phyloP scores from a whole-genome alignment of 2,888 invertebrate genomes.

The Cheilosia impressa region DNA sequence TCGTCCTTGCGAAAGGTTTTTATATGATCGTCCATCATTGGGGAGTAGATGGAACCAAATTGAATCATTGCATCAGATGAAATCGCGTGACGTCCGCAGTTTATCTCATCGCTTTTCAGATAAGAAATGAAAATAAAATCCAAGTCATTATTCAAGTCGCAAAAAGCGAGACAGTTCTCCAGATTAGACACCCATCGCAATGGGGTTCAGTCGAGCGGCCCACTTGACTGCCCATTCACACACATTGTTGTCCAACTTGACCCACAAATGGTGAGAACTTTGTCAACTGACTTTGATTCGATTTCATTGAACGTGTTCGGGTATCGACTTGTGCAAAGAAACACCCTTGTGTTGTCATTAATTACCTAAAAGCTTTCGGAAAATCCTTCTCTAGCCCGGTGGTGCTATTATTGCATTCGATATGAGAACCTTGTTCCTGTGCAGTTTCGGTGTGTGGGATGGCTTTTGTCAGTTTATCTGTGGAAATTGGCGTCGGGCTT shows the following conservation, averaged over 20 bases:
- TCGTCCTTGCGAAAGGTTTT: slow-evolving; percentile 63
- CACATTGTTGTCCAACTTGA: slow-evolving; percentile 41
- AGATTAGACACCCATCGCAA: neutral
- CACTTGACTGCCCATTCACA: neutral
- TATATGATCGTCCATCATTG: slow-evolving; percentile 67
- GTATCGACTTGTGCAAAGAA: slow-evolving; percentile 1
- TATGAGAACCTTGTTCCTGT: slow-evolving; percentile 13
- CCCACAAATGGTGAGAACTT: slow-evolving; percentile 29
- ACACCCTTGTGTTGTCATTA: slow-evolving; percentile 57
- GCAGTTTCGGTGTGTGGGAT: slow-evolving; percentile 19
- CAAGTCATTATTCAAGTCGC: slow-evolving; percentile 20
- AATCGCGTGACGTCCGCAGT: slow-evolving; percentile 31
- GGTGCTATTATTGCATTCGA: slow-evolving; percentile 19
- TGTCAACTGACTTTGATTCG: slow-evolving; percentile 47
- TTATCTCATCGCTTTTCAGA: slow-evolving; percentile 50
- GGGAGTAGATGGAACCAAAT: slow-evolving; percentile 52
- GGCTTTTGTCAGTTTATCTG: slow-evolving; percentile 49
- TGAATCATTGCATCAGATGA: slow-evolving; percentile 62
- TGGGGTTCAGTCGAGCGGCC: neutral
- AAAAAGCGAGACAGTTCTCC: slow-evolving; percentile 16
- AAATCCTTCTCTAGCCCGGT: slow-evolving; percentile 56
- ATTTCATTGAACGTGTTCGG: slow-evolving; percentile 6
- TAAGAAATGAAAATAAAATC: slow-evolving; percentile 27
- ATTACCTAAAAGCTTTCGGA: slow-evolving; percentile 73
- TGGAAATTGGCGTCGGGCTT: slow-evolving; percentile 58